Evolutionary conservation across 1,140 invertebrate species (phyloP), one percentile per base, ranked within the genome.

Genomic region (Microvelia longipes): DNA sequence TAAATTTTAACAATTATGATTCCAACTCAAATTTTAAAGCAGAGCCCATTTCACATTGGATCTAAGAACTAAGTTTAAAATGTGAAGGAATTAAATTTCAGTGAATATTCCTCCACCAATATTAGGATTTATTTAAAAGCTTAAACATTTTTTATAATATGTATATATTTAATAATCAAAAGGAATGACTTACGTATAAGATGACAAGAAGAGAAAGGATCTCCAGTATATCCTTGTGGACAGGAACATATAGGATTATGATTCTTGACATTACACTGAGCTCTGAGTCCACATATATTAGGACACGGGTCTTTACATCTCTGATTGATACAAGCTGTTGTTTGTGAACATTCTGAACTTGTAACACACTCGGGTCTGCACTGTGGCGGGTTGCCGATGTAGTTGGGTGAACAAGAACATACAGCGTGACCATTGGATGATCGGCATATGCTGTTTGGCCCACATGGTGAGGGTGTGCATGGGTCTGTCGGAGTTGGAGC

Each of bases 381-480:
- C 35, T 76, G 75, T 28, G 83, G 84, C 71, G 85, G 84, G 70
- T 74, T 79, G 26, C 85, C 84, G 28, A 83, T 77, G 70, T 82
- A 85, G 69, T 80, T 81, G 13, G 81, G 80, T n/a, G 81, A 76
- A 73, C 86, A 87, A 29, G 82, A 82, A 73, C 86, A 87, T 5
- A 82, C 81, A 2, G 81, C 80, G 74, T 81, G 81, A 27, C 78
- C 79, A 68, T 80, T 81, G 1, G 81, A 72, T 29, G 81, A 80
- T 68, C 80, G 79, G 73, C 87, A 89, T 73, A 83, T 79, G 71
- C 85, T 85, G 75, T 90, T 90, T 35, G 85, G 84, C 67, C 89
- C 89, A 78, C 89, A 91, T 2, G 88, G 88, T 15, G 86, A 87
- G 67, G 87, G 87, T 74, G 83, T 80, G 75, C 88, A 89, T 50